These are phyloP conservation scores for Drosophila atripex DNA, from an alignment of 2,888 invertebrate species.

Conservation along the genomic window DNA sequence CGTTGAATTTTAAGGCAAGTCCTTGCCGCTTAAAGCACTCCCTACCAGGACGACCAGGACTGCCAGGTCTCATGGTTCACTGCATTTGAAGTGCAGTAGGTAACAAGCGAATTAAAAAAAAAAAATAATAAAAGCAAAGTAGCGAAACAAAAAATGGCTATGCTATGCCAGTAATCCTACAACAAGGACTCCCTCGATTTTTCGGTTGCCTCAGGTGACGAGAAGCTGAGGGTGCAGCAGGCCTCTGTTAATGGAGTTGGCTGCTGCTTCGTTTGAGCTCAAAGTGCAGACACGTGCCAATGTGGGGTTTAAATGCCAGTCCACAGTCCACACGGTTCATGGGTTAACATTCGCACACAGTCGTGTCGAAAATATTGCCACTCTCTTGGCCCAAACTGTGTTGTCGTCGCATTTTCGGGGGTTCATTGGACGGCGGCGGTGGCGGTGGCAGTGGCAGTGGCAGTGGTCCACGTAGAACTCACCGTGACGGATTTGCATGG, in stretches of 20 bases:
- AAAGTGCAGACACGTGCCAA: constrained; percentile 80
- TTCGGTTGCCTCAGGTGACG: constrained; percentile 36
- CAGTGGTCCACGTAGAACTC: constrained; percentile 39
- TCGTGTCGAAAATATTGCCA: constrained; percentile 60
- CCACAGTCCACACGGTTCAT: constrained; percentile 18
- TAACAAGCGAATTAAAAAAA: constrained; percentile 43
- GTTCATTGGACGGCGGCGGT: constrained; percentile 59
- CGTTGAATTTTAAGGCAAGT: not conserved
- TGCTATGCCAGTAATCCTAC: constrained; percentile 28
- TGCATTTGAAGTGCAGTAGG: constrained; percentile 73
- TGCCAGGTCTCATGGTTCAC: constrained; percentile 45
- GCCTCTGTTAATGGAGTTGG: constrained; percentile 62
- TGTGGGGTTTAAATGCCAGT: constrained; percentile 21
- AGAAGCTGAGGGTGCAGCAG: constrained; percentile 34
- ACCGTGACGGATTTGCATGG: constrained; percentile 74
- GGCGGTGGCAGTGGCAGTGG: not conserved
- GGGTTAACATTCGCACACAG: constrained; percentile 56
- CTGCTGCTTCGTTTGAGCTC: constrained; percentile 68
- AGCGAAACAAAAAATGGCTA: constrained; percentile 19
- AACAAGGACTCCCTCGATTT: constrained; percentile 28
- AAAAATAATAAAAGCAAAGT: not conserved
- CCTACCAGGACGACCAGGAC: not conserved
- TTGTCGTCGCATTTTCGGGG: constrained; percentile 54
- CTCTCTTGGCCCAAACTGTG: constrained; percentile 4
- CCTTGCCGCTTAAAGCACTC: not conserved